Evolutionary conservation across 2,113 vertebrate genomes (phyloP).

Genomic region (Rhodinocichla rosea): DNA sequence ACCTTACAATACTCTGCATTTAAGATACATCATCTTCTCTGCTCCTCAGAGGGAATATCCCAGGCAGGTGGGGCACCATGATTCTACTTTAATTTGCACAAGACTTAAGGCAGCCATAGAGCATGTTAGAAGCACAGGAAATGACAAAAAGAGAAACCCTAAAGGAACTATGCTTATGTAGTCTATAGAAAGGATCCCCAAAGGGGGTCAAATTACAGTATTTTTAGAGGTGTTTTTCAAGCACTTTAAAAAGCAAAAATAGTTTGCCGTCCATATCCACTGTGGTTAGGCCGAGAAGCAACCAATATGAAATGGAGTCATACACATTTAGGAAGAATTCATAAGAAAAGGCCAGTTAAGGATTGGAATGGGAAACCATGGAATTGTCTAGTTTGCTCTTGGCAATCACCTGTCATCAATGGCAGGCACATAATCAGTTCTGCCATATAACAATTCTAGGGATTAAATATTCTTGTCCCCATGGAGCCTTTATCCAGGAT

Average conservation of each 20-base stretch:
- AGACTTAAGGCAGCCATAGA: background rate
- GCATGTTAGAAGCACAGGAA: background rate
- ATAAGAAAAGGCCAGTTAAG: background rate
- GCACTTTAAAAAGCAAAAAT: background rate
- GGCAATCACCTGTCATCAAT: background rate
- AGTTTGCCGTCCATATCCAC: background rate
- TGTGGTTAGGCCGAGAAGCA: background rate
- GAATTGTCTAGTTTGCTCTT: background rate
- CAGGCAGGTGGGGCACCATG: accelerated
- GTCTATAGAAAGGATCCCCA: background rate
- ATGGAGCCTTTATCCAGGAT: background rate
- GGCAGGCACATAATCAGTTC: background rate
- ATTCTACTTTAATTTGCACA: background rate
- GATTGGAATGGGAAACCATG: background rate
- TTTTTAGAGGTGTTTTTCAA: background rate
- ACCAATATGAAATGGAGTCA: background rate
- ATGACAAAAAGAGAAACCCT: background rate
- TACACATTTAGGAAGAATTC: background rate
- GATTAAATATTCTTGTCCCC: background rate
- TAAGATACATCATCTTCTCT: background rate
- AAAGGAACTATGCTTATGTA: background rate
- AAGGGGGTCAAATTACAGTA: background rate
- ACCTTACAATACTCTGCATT: background rate
- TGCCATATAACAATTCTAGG: background rate
- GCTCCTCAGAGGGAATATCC: background rate